Percentiles rank a stretch among this genome's conserved stretches.
Evolutionary conservation across 2,797 vertebrate genomes (phyloP).

Genomic region (Champsocephalus esox): DNA sequence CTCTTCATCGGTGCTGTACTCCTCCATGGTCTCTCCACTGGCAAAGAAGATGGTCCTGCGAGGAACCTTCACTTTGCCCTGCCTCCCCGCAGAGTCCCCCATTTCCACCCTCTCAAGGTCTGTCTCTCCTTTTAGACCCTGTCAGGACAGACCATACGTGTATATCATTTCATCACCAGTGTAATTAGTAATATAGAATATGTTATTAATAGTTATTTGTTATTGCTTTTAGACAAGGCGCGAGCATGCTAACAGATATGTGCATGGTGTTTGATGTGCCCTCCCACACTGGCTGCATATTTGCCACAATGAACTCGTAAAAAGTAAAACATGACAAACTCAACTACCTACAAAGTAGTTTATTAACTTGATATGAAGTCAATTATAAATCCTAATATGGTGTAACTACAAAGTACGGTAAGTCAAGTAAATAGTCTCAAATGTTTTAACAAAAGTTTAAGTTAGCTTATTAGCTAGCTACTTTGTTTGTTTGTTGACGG

Average conservation of each 20-base stretch:
- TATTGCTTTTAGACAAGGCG: not conserved
- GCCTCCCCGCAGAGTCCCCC: constrained; percentile 81
- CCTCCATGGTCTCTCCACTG: constrained; percentile 98
- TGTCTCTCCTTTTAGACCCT: constrained; percentile 76
- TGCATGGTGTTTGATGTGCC: not conserved
- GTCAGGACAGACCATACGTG: not conserved
- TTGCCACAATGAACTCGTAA: not conserved
- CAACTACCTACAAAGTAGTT: not conserved
- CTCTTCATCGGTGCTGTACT: constrained; percentile 97
- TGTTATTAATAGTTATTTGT: not conserved
- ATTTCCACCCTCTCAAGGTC: constrained; percentile 95
- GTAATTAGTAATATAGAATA: not conserved
- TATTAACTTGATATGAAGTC: too few relatives aligned
- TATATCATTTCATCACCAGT: not conserved
- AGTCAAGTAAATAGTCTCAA: not conserved
- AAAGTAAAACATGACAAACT: not conserved
- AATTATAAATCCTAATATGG: too few relatives aligned
- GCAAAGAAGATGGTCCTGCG: constrained; percentile 96
- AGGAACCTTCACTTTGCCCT: constrained; percentile 87
- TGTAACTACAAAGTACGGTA: not conserved
- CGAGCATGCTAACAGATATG: not conserved
- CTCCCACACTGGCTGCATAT: not conserved
- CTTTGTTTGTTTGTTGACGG: constrained; percentile 46
- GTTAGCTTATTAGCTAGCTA: constrained; percentile 15
- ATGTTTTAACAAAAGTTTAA: not conserved